Evolutionary conservation across 2,797 vertebrate genomes (phyloP).

Genomic region (Darevskia mixta): DNA sequence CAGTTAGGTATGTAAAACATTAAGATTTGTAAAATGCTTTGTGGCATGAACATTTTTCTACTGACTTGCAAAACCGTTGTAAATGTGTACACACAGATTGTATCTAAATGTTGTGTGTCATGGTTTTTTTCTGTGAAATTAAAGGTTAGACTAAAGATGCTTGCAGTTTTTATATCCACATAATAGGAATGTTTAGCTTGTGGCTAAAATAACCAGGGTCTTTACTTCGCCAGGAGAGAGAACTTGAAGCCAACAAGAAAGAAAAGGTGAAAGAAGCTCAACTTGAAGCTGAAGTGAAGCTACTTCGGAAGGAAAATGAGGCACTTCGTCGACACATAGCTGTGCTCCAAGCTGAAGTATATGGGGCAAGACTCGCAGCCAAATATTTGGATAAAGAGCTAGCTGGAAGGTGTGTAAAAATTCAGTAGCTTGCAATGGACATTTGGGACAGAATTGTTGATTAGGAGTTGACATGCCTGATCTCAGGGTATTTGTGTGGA

Average conservation of each 20-base stretch:
- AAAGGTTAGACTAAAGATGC: background rate
- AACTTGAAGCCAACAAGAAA: constrained; percentile 92
- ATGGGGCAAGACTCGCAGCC: constrained; percentile 94
- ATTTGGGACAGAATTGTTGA: background rate
- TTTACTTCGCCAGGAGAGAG: constrained; percentile 85
- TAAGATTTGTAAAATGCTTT: background rate
- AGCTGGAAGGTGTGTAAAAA: constrained; percentile 89
- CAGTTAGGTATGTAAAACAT: background rate
- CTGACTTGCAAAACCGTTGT: background rate
- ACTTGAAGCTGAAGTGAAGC: constrained; percentile 90
- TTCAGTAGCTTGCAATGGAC: background rate
- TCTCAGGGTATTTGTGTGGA: background rate
- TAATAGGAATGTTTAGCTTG: background rate
- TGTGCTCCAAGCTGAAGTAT: constrained; percentile 97
- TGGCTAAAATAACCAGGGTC: background rate
- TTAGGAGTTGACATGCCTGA: background rate
- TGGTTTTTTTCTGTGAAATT: background rate
- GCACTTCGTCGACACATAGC: constrained; percentile 96
- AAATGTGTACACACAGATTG: background rate
- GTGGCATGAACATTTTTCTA: constrained; percentile 3
- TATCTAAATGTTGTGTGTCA: background rate
- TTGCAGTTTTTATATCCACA: background rate
- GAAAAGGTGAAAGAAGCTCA: constrained; percentile 92
- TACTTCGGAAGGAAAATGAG: constrained; percentile 94
- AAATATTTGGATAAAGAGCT: constrained; percentile 98